Percentiles rank a stretch among this genome's conserved stretches.
These are phyloP conservation scores for Euura lappo DNA, from an alignment of 1,140 invertebrate species.

Conservation along the genomic window DNA sequence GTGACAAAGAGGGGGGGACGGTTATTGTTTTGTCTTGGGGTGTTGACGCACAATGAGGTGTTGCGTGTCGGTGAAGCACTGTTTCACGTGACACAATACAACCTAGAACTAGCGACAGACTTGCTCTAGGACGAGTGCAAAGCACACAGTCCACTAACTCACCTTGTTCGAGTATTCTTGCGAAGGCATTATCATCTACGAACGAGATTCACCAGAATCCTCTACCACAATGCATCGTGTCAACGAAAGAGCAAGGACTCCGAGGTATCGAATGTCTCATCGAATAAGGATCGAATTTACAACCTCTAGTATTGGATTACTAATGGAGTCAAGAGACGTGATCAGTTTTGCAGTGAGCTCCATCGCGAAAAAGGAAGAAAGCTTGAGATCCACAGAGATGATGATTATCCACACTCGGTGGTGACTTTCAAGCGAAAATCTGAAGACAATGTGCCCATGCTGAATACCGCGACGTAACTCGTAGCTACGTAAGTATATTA, in stretches of 20 bases:
- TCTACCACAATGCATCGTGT: background rate
- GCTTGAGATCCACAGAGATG: too few species aligned
- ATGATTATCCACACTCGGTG: too few species aligned
- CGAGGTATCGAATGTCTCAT: background rate
- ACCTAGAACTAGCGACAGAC: conserved; percentile 9
- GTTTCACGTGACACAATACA: conserved; percentile 7
- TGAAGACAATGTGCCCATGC: too few species aligned
- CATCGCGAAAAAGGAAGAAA: too few species aligned
- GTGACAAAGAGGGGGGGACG: conserved; percentile 31
- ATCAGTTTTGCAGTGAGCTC: too few species aligned
- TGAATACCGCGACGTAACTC: too few species aligned
- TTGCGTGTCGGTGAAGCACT: conserved; percentile 11
- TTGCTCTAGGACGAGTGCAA: conserved; percentile 6
- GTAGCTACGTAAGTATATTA: too few species aligned
- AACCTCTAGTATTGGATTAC: background rate
- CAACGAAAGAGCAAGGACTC: background rate
- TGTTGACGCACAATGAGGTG: conserved; percentile 14
- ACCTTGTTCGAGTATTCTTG: conserved; percentile 8
- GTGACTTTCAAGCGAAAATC: too few species aligned
- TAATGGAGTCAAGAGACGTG: background rate
- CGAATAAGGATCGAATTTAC: background rate
- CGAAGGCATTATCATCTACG: background rate
- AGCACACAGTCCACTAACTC: conserved; percentile 13
- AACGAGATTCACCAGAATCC: too few species aligned
- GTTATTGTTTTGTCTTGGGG: conserved; percentile 42